A percentile compares a stretch with the other conserved stretches of the same genome.
These are phyloP conservation scores for Coelopa pilipes DNA, from an alignment of 2,888 invertebrate species.

Conservation along the genomic window DNA sequence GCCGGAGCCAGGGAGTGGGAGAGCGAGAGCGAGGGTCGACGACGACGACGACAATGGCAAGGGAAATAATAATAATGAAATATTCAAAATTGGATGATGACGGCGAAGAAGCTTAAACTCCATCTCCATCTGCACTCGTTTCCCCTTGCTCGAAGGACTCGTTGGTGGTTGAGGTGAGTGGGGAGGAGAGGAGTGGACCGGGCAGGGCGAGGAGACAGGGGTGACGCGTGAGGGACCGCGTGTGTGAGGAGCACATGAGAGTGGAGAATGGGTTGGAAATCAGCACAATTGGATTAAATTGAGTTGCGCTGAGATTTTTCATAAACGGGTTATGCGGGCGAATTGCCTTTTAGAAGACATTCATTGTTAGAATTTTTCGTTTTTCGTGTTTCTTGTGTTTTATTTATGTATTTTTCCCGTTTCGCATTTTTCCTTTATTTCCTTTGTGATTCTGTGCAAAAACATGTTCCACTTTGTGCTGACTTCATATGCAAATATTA, in stretches of 20 bases:
- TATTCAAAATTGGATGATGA: constrained; percentile 25
- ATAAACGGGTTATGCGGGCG: constrained; percentile 16
- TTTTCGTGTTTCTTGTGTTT: background rate
- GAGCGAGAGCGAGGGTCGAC: background rate
- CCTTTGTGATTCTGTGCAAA: background rate
- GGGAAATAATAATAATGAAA: constrained; percentile 3
- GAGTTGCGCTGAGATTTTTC: constrained; percentile 16
- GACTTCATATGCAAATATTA: background rate
- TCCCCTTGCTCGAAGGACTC: background rate
- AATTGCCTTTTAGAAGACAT: background rate
- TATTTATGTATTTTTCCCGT: background rate
- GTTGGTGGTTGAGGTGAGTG: too few species aligned
- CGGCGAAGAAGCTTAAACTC: background rate
- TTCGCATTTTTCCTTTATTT: background rate
- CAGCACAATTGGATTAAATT: constrained; percentile 26
- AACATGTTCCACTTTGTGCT: background rate
- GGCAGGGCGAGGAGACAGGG: too few species aligned
- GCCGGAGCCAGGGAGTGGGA: background rate
- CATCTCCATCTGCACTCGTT: background rate
- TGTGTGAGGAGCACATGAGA: background rate
- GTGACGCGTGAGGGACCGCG: too few species aligned
- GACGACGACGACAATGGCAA: background rate
- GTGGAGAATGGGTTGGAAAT: background rate
- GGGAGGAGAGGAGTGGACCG: too few species aligned
- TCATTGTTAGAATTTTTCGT: background rate